Base-by-base conservation (phyloP, 2,113 vertebrate genomes). In the Dermatemys mawii region DNA sequence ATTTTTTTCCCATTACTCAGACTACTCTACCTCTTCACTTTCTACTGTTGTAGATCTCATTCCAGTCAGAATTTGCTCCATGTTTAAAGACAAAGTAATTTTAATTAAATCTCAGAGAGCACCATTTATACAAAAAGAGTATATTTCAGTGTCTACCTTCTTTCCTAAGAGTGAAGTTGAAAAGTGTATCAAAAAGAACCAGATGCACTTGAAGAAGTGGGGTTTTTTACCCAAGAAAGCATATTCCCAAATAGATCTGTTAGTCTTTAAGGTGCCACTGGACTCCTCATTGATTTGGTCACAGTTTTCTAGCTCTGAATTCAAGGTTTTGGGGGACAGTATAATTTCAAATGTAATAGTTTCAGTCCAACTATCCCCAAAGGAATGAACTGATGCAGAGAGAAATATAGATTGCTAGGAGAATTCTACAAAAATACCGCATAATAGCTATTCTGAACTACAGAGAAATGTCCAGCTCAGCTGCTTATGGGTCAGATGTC, bases 1-100 rank as follows among this genome's bases (percentile, higher is more conserved):
- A 94, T 97, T 95, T 94, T 90, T 88, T 94, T 81, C 96, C 97
- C 85, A 51, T 93, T 95, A 97, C 96, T 97, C 95, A 96, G 86
- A 88, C 26, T 48, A 82, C 94, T 35, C 79, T 87, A 73, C 84
- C 63, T 83, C 76, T 78, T 97, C 94, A 96, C 84, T 84, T 91
- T 94, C 93, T 92, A 87, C 63, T 0, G 1, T 78, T 84, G 70
- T 48, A 4, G 60, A 73, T 90, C 96, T 97, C 27, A 83, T 78
- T 89, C 84, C 94, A 91, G 90, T n/a, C 75, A 73, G 35, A 89
- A 93, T 78, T 95, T 94, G 89, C 82, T 75, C 79, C 70, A 89
- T 35, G 75, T 88, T 89, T 84, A 86, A 83, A 83, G 76, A 63
- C 53, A 78, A 83, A 51, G 83, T 85, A 92, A 63, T 57, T 26